phyloP scores from a whole-genome alignment of 2,888 invertebrate genomes.

The Leptinotarsa peninsularis region DNA sequence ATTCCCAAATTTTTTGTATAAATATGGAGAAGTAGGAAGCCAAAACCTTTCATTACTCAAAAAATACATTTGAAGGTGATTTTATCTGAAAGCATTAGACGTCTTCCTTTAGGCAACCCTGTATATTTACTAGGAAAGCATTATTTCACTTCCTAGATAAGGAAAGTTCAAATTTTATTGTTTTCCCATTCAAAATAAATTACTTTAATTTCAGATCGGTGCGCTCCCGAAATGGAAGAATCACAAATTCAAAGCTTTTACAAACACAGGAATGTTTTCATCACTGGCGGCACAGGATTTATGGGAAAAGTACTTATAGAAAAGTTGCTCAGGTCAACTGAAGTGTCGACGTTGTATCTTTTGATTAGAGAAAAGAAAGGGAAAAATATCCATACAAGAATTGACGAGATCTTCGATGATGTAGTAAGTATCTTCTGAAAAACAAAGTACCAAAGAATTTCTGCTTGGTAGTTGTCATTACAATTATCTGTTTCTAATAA shows the following conservation, averaged over 20 bases:
- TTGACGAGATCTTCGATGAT: conserved; percentile 77
- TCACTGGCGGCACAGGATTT: conserved; percentile 71
- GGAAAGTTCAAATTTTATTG: background rate
- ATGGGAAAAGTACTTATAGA: conserved; percentile 71
- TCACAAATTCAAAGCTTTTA: conserved; percentile 61
- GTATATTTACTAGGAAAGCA: too few species aligned
- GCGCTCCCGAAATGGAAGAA: conserved; percentile 40
- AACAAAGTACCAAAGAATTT: too few species aligned
- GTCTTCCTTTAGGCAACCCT: too few species aligned
- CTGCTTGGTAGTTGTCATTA: too few species aligned
- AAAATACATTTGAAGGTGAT: too few species aligned
- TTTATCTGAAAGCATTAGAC: too few species aligned
- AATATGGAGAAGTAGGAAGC: too few species aligned
- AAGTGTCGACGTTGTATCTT: conserved; percentile 67
- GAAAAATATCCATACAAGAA: conserved; percentile 74
- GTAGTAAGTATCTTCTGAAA: conserved; percentile 64
- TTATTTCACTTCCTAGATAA: too few species aligned
- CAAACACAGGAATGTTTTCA: conserved; percentile 61
- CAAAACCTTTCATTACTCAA: too few species aligned
- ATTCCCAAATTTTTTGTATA: too few species aligned
- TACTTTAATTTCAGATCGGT: too few species aligned
- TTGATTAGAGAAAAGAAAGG: conserved; percentile 72
- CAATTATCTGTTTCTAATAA: too few species aligned
- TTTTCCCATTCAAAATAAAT: background rate
- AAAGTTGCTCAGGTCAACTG: conserved; percentile 70